Base-by-base conservation (phyloP, 2,797 vertebrate genomes). In the Sebastes paucispinis region DNA sequence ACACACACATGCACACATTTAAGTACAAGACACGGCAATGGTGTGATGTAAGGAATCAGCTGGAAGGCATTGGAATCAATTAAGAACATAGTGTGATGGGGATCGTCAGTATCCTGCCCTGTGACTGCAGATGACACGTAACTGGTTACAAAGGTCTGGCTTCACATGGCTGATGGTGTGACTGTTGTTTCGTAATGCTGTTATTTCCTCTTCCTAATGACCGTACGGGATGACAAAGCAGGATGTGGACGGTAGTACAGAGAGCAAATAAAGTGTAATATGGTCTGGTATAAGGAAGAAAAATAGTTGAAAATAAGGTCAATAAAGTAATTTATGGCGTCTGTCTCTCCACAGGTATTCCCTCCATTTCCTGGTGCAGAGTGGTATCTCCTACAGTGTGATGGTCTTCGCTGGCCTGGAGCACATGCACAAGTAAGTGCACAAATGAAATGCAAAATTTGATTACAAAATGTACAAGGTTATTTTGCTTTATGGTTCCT, bases 331-430 rank as follows among this genome's bases (percentile, higher is more conserved):
- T 65, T 31, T 10, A 13, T 62, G 24, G 5, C 63, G 32, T 85
- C n/a, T 75, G 54, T 86, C 29, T 81, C 74, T 87, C 55, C 58
- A 5, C 88, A 99, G 98, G 98, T 99, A 99, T 94, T 97, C 98
- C 93, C 97, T 99, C 95, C 98, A 99, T 91, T 99, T 99, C 95
- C 95, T 99, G 91, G 95, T 99, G 76, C 98, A 99, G 95, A 98
- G 96, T 71, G 97, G 98, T 74, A 95, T 99, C 86, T 98, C 98
- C 80, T 99, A 99, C 90, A 96, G 96, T 83, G 97, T 99, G 90
- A 99, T 99, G 96, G 92, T 98, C 92, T 90, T 97, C 70, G 96
- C 95, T 71, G 96, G 98, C 75, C 94, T 97, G 93, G 97, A 98
- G 94, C 96, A 97, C 95, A 98, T 98, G 98, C 98, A 99, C 96